Percentiles rank a stretch among this genome's conserved stretches.
phyloP scores from a whole-genome alignment of 2,888 invertebrate genomes.

The Mimachlamys varia region DNA sequence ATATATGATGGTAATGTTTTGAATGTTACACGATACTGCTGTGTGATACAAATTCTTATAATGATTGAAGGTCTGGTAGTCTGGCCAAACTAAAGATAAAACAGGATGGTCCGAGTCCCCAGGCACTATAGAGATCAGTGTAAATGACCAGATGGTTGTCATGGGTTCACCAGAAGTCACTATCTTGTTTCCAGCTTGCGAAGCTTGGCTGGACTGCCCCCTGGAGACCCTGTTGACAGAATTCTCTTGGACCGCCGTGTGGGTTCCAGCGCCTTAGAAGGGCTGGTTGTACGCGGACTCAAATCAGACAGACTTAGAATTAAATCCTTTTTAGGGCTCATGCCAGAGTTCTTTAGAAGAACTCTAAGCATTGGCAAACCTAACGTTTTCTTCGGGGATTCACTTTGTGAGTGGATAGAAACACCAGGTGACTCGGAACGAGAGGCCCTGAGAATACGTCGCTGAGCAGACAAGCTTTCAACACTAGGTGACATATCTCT shows the following conservation, averaged over 20 bases:
- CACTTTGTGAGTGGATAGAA: slow-evolving; percentile 22
- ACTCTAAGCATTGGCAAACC: neutral
- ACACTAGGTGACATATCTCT: neutral
- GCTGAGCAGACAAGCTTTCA: slow-evolving; percentile 27
- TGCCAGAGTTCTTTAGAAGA: neutral
- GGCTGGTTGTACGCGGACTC: neutral
- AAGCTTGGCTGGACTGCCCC: slow-evolving; percentile 42
- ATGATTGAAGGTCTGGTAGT: neutral
- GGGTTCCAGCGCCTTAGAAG: slow-evolving; percentile 20
- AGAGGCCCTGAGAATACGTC: slow-evolving; percentile 12
- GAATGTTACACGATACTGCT: neutral
- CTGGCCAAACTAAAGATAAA: neutral
- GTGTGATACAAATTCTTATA: neutral
- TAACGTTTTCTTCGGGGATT: neutral
- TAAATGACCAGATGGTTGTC: neutral
- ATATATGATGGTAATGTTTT: neutral
- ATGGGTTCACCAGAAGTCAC: neutral
- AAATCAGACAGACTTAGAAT: neutral
- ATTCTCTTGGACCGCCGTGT: slow-evolving; percentile 43
- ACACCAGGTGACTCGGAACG: slow-evolving; percentile 4
- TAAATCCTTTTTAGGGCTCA: neutral
- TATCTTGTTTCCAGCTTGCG: slow-evolving; percentile 44
- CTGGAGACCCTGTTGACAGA: slow-evolving; percentile 25
- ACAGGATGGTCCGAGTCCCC: neutral
- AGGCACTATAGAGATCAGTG: slow-evolving; percentile 27